These are phyloP conservation scores for Drosophila limbata DNA, from an alignment of 2,888 invertebrate species.

Conservation along the genomic window DNA sequence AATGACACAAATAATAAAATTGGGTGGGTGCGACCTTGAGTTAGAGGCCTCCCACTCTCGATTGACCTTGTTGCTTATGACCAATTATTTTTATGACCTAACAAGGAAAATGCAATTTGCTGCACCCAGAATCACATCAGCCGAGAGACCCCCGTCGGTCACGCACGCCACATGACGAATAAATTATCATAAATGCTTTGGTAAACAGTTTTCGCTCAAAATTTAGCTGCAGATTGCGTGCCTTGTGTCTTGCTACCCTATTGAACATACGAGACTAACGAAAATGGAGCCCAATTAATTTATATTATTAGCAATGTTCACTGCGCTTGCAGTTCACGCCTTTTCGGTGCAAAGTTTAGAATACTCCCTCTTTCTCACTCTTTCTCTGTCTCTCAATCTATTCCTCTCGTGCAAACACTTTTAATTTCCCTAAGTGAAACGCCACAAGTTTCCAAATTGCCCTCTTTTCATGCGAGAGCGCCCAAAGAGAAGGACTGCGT, in stretches of 20 bases:
- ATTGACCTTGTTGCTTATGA: constrained; percentile 40
- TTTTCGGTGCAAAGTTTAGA: constrained; percentile 20
- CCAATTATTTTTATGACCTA: constrained; percentile 68
- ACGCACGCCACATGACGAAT: constrained; percentile 68
- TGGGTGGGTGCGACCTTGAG: constrained; percentile 5
- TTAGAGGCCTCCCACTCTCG: constrained; percentile 2
- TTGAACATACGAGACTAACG: constrained; percentile 18
- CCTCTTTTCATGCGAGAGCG: constrained; percentile 54
- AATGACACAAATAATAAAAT: constrained; percentile 2
- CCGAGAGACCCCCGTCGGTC: constrained; percentile 40
- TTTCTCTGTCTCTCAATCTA: neutral
- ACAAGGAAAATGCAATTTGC: constrained; percentile 76
- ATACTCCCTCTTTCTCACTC: neutral
- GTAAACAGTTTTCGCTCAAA: constrained; percentile 44
- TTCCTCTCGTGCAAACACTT: constrained; percentile 54
- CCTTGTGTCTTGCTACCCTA: constrained; percentile 12
- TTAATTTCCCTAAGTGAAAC: constrained; percentile 78
- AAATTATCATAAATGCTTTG: constrained; percentile 75
- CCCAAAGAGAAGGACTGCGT: constrained; percentile 32
- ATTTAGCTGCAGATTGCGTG: constrained; percentile 39
- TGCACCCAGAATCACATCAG: constrained; percentile 68
- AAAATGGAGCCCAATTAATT: constrained; percentile 62
- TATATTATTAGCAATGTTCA: constrained; percentile 63
- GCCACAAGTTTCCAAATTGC: constrained; percentile 73
- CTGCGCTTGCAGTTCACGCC: constrained; percentile 46